These are phyloP conservation scores for Pocillopora verrucosa DNA, from an alignment of 64 coral and sea anemone genomes.

Conservation along the genomic window DNA sequence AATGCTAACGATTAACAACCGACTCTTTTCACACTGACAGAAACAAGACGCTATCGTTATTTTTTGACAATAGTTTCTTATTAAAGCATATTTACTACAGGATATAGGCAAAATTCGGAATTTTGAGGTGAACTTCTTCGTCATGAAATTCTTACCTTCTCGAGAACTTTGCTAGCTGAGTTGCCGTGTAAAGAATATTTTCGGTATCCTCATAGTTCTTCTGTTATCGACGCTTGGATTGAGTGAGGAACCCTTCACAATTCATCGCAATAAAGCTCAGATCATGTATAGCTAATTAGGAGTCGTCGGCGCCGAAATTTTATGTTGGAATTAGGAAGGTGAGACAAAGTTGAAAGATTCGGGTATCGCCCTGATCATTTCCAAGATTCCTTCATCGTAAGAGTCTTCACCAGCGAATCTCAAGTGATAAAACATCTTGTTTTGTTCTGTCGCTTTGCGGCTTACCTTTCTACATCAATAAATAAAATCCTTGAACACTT, in stretches of 20 bases:
- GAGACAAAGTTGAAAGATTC: background rate
- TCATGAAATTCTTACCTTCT: background rate
- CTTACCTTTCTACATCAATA: constrained; percentile 17
- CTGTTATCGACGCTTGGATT: constrained; percentile 12
- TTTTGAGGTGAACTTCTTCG: background rate
- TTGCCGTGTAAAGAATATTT: background rate
- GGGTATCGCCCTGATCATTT: background rate
- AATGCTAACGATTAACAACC: background rate
- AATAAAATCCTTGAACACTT: constrained; percentile 23
- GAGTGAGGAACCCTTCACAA: background rate
- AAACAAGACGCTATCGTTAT: background rate
- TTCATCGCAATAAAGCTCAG: background rate
- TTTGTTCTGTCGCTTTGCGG: constrained; percentile 20
- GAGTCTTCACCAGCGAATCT: background rate
- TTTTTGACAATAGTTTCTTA: background rate
- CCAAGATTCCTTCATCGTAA: background rate
- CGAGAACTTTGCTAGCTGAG: background rate
- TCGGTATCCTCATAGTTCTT: background rate
- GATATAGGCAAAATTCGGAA: too few relatives aligned
- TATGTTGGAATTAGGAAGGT: background rate
- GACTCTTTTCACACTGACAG: background rate
- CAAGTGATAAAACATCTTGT: background rate
- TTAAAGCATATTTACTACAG: background rate
- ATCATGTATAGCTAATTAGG: background rate
- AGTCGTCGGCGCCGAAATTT: background rate